Conservation (phyloP, 2,797 vertebrate genomes). For the Rhynchonycteris naso region DNA sequence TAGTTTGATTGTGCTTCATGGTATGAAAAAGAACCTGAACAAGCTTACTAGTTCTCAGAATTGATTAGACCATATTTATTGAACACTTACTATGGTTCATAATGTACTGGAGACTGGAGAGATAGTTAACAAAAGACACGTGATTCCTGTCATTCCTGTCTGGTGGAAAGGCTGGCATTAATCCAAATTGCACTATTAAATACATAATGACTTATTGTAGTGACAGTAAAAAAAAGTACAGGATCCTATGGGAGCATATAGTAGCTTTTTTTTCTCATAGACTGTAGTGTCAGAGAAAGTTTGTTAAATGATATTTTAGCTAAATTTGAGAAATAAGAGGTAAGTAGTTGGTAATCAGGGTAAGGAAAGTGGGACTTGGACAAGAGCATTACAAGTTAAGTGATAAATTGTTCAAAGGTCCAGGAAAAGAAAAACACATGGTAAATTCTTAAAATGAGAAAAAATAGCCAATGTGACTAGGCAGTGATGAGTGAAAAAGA, state of each 20-base stretch:
- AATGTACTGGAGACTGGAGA: background rate
- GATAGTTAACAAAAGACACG: background rate
- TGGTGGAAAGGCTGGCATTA: background rate
- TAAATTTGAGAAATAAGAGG: background rate
- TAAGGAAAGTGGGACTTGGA: background rate
- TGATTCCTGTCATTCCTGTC: background rate
- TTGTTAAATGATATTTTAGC: background rate
- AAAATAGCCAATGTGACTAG: background rate
- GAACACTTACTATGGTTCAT: background rate
- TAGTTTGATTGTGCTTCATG: background rate
- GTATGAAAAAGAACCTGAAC: background rate
- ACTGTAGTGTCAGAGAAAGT: background rate
- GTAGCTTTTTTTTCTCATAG: background rate
- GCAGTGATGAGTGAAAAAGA: background rate
- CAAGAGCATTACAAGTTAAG: background rate
- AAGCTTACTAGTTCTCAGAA: background rate
- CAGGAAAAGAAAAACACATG: background rate
- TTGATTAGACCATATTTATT: background rate
- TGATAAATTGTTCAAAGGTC: background rate
- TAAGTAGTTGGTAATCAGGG: background rate
- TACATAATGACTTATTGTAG: background rate
- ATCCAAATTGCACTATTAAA: background rate
- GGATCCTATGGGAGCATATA: background rate
- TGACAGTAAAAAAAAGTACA: background rate
- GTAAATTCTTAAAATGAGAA: background rate